Evolutionary conservation across 2,113 vertebrate genomes (phyloP).

Genomic region (Sceloporus tristichus): DNA sequence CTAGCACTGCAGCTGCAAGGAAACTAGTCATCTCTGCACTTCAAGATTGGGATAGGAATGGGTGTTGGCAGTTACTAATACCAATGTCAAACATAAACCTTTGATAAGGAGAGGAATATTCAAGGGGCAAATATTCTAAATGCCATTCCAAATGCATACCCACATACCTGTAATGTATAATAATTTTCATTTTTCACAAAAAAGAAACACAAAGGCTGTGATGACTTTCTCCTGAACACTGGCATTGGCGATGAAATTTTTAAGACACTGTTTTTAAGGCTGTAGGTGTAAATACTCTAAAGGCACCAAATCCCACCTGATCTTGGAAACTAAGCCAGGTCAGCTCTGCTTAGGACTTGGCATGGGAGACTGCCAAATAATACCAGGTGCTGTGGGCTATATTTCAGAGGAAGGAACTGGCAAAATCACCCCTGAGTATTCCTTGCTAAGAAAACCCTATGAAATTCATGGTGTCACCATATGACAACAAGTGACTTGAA

Average conservation of each 20-base stretch:
- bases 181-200: neutral
- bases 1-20: conserved; percentile 80
- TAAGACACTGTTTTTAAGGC: neutral
- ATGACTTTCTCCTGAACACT: neutral
- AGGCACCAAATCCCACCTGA: too few species aligned
- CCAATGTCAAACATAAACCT: conserved; percentile 29
- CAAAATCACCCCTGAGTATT: too few species aligned
- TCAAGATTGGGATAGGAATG: conserved; percentile 62
- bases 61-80: conserved; percentile 61
- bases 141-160: neutral
- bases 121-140: conserved; percentile 19
- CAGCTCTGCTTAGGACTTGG: too few species aligned
- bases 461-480: too few species aligned
- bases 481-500: too few species aligned
- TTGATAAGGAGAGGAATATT: conserved; percentile 3
- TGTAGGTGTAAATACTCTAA: neutral
- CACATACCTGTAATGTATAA: too few species aligned
- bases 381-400: too few species aligned
- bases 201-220: too few species aligned
- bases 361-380: too few species aligned
- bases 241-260: neutral
- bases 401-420: too few species aligned
- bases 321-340: too few species aligned
- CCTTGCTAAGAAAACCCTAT: too few species aligned
- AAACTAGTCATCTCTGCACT: conserved; percentile 58